Conservation (phyloP, 1,140 invertebrate genomes). For the Neelides sp. region DNA sequence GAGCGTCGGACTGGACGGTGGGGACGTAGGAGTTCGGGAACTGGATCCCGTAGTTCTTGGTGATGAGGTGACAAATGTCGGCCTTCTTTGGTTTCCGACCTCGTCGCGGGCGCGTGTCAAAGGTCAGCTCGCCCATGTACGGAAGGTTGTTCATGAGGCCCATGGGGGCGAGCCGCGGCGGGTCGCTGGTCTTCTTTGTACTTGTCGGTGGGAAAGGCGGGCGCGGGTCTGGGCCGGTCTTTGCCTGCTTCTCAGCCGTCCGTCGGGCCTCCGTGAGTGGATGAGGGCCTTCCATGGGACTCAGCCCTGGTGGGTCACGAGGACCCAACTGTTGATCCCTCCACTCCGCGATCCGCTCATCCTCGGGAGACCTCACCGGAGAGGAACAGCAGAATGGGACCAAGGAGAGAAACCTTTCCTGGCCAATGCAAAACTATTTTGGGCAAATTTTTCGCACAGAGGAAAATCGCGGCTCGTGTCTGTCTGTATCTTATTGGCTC, state of each 20-base stretch:
- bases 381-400: too few relatives aligned
- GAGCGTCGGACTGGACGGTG: too few relatives aligned
- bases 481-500: slow-evolving; percentile 1
- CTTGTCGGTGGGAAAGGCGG: too few relatives aligned
- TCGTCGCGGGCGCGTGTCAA: slow-evolving; percentile 65
- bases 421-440: slow-evolving; percentile 23
- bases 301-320: neutral
- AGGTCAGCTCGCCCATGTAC: slow-evolving; percentile 78
- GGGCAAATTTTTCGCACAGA: slow-evolving; percentile 24
- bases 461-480: neutral
- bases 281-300: neutral
- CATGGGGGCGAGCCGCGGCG: slow-evolving; percentile 3
- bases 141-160: slow-evolving; percentile 45
- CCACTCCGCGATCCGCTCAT: neutral
- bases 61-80: slow-evolving; percentile 79
- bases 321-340: neutral
- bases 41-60: slow-evolving; percentile 66
- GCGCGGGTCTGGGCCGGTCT: too few relatives aligned
- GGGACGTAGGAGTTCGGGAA: slow-evolving; percentile 24
- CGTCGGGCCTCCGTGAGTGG: neutral
- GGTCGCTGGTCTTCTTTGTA: too few relatives aligned
- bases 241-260: too few relatives aligned
- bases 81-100: slow-evolving; percentile 78
- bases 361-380: neutral
- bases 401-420: neutral